These are phyloP conservation scores for Deilephila elpenor DNA, from an alignment of 2,888 invertebrate species.

Conservation along the genomic window DNA sequence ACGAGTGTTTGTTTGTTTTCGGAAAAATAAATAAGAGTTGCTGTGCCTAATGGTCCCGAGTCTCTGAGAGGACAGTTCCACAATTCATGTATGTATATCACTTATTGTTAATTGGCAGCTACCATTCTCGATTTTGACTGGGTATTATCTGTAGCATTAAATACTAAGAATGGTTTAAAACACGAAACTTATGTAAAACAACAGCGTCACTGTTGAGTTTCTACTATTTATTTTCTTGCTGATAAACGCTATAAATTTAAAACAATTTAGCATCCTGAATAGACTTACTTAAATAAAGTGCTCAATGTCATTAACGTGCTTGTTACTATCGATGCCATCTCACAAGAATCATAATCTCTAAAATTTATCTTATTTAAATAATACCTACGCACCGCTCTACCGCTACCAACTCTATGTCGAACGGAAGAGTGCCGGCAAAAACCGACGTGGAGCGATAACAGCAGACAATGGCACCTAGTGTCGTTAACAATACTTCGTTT, in stretches of 20 bases:
- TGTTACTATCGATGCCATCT: too few species aligned
- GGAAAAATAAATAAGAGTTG: constrained; percentile 38
- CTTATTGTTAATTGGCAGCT: too few species aligned
- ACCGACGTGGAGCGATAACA: constrained; percentile 79
- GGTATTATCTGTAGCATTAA: too few species aligned
- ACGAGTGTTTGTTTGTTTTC: constrained; percentile 51
- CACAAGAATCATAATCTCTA: not conserved
- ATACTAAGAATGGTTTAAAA: too few species aligned
- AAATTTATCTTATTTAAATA: not conserved
- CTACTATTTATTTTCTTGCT: too few species aligned
- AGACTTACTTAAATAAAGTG: too few species aligned
- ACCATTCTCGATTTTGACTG: too few species aligned
- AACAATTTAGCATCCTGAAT: too few species aligned
- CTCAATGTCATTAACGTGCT: too few species aligned
- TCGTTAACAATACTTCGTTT: constrained; percentile 82
- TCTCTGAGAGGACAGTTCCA: constrained; percentile 49
- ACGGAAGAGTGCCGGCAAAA: constrained; percentile 80
- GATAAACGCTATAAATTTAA: too few species aligned
- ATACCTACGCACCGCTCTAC: constrained; percentile 58
- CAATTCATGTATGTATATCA: not conserved
- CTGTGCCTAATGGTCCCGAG: constrained; percentile 48
- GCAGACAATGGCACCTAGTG: constrained; percentile 81
- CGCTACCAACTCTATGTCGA: constrained; percentile 54
- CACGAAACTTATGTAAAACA: too few species aligned
- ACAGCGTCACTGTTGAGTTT: too few species aligned